phyloP scores from a whole-genome alignment of 23 tunicate genomes.

The Corella eumyota region DNA sequence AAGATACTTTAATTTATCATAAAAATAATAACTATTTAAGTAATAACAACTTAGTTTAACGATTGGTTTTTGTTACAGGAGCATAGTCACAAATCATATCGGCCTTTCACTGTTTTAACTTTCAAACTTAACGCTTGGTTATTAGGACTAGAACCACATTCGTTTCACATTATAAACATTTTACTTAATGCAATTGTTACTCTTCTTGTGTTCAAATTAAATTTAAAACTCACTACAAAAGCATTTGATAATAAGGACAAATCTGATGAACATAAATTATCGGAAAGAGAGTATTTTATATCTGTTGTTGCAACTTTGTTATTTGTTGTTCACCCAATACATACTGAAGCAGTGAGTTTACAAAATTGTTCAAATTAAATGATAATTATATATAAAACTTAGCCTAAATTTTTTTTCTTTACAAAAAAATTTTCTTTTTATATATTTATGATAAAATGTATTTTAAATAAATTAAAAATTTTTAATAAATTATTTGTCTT shows the following conservation, averaged over 20 bases:
- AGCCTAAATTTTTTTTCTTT: not conserved
- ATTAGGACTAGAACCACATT: constrained; percentile 49
- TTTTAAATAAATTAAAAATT: not conserved
- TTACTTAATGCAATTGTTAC: constrained; percentile 36
- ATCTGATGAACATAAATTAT: too few species aligned
- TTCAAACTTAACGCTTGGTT: constrained; percentile 52
- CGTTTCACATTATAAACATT: constrained; percentile 60
- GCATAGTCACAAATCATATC: constrained; percentile 86
- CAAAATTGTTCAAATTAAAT: not conserved
- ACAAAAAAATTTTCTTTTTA: not conserved
- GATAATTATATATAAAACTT: not conserved
- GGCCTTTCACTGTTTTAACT: constrained; percentile 79
- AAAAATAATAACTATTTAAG: too few species aligned
- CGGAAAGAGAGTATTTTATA: too few species aligned
- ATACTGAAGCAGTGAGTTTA: constrained; percentile 72
- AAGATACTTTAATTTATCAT: too few species aligned
- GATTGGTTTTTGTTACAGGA: too few species aligned
- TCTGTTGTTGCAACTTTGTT: constrained; percentile 38
- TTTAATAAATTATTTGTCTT: not conserved
- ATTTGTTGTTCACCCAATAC: constrained; percentile 77
- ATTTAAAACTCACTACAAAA: too few species aligned
- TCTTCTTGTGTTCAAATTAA: constrained; percentile 31
- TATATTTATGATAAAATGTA: not conserved
- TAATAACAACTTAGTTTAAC: too few species aligned
- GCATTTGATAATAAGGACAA: too few species aligned